Evolutionary conservation across 2,797 vertebrate genomes (phyloP).

Genomic region (Smutsia gigantea): DNA sequence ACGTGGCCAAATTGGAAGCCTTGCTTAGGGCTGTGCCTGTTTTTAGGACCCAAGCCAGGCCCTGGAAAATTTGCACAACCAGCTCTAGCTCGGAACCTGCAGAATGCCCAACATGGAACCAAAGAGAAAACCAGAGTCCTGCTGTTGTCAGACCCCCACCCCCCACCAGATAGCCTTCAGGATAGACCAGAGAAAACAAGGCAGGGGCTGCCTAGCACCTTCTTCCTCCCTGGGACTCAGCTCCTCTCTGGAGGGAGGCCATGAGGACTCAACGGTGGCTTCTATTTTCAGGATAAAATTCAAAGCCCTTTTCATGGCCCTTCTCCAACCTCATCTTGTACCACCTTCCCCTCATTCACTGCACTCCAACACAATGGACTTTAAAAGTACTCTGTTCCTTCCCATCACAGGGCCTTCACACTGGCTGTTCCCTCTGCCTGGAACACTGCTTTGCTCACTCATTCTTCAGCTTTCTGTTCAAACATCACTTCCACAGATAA

Average conservation of each 20-base stretch:
- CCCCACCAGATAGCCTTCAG: background rate
- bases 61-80: background rate
- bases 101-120: no score
- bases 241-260: background rate
- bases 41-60: background rate
- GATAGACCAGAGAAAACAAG: background rate
- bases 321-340: background rate
- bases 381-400: background rate
- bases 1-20: background rate
- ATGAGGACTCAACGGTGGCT: rapidly evolving
- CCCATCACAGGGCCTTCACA: conserved; percentile 50
- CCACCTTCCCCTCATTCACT: background rate
- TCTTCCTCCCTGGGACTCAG: background rate
- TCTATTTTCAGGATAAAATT: background rate
- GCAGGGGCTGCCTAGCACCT: background rate
- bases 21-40: background rate
- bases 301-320: rapidly evolving
- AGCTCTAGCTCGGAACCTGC: background rate
- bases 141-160: background rate
- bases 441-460: background rate
- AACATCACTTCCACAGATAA: background rate
- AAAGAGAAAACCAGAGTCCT: background rate
- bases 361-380: background rate
- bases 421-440: background rate
- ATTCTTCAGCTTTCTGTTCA: background rate